A percentile compares a stretch with the other conserved stretches of the same genome.
phyloP scores from a whole-genome alignment of 2,888 invertebrate species.

The Drosophila flavopinicola region DNA sequence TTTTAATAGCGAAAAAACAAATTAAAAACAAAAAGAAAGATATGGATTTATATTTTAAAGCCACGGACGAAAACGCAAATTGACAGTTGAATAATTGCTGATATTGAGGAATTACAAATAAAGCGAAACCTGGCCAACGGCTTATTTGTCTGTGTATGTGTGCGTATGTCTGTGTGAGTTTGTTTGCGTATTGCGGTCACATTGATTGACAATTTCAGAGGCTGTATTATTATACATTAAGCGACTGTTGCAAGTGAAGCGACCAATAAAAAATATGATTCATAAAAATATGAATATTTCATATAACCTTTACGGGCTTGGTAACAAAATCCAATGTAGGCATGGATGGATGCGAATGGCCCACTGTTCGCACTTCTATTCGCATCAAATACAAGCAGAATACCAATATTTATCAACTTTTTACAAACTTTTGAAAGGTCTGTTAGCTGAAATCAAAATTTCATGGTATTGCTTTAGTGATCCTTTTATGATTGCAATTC shows the following conservation, averaged over 20 bases:
- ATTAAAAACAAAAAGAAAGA: neutral
- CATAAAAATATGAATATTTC: conserved; percentile 20
- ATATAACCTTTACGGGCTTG: conserved; percentile 8
- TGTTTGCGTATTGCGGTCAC: conserved; percentile 3
- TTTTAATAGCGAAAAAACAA: conserved; percentile 42
- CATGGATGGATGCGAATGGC: no score
- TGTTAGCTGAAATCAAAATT: no score
- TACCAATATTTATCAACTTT: neutral
- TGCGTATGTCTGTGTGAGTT: conserved; percentile 5
- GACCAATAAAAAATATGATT: neutral
- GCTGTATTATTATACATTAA: conserved; percentile 14
- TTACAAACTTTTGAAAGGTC: neutral
- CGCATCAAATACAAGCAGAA: no score
- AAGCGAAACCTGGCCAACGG: conserved; percentile 5
- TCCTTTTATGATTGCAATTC: neutral
- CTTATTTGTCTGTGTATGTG: neutral
- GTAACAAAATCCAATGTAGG: neutral
- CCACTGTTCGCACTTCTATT: neutral
- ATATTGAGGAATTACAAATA: conserved; percentile 39
- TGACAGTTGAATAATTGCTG: conserved; percentile 71
- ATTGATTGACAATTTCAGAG: conserved; percentile 49
- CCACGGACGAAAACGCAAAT: conserved; percentile 51
- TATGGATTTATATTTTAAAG: neutral
- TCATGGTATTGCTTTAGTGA: no score
- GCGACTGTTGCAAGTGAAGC: neutral